A percentile compares a stretch with the other conserved stretches of the same genome.
Evolutionary conservation across 2,888 invertebrate species (phyloP).

Genomic region (Apamea monoglypha): DNA sequence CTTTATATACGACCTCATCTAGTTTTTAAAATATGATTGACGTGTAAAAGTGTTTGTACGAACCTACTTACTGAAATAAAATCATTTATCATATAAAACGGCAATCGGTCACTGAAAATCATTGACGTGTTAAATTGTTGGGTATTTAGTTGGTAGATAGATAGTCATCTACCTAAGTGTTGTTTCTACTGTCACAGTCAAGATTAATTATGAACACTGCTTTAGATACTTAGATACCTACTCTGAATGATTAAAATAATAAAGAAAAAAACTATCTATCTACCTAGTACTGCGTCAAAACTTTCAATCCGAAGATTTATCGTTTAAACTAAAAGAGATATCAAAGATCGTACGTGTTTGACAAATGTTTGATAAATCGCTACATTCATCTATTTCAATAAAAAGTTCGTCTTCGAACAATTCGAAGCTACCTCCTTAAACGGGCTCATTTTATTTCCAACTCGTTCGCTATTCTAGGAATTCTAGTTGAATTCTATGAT

Average conservation of each 20-base stretch:
- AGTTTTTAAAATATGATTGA: too few species aligned
- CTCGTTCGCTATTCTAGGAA: conserved; percentile 17
- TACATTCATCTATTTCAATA: conserved; percentile 30
- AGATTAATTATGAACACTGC: too few species aligned
- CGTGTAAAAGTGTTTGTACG: too few species aligned
- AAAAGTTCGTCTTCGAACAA: conserved; percentile 19
- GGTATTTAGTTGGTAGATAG: too few species aligned
- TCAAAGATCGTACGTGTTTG: conserved; percentile 18
- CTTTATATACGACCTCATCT: too few species aligned
- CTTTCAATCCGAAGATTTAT: conserved; percentile 27
- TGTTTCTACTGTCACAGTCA: too few species aligned
- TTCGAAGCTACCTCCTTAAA: conserved; percentile 6
- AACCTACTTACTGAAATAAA: too few species aligned
- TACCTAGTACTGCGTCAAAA: conserved; percentile 2
- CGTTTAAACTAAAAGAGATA: conserved; percentile 25
- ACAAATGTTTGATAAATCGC: conserved; percentile 38
- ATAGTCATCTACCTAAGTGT: too few species aligned
- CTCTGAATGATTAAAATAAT: neutral
- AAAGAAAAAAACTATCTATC: neutral
- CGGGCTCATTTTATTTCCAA: conserved; percentile 19
- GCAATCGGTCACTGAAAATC: too few species aligned
- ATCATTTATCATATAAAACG: too few species aligned
- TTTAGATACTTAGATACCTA: neutral
- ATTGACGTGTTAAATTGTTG: too few species aligned
- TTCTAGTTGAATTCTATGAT: neutral